These are phyloP conservation scores for Drosophila nigritarsus DNA, from an alignment of 2,888 invertebrate species.

Conservation along the genomic window DNA sequence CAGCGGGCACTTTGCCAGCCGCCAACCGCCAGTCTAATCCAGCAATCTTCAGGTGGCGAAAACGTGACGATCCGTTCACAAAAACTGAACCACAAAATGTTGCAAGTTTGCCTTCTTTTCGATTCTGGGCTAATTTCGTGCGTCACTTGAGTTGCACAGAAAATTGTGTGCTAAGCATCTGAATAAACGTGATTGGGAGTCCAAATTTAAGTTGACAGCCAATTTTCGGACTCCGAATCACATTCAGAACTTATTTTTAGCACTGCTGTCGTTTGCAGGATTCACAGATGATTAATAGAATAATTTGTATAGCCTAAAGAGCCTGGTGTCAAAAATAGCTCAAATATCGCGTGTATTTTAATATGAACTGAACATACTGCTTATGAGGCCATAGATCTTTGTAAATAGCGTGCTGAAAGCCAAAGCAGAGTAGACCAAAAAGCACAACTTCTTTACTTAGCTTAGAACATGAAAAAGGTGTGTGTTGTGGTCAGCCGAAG, in stretches of 20 bases:
- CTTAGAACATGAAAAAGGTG: not conserved
- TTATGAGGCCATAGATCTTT: slow-evolving; percentile 2
- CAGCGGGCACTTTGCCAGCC: slow-evolving; percentile 49
- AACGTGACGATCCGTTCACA: slow-evolving; percentile 60
- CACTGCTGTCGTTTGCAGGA: not conserved
- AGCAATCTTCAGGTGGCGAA: slow-evolving; percentile 65
- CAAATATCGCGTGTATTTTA: slow-evolving; percentile 25
- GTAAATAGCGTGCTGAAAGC: not conserved
- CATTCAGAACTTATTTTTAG: not conserved
- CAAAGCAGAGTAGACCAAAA: not conserved
- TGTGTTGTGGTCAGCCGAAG: not conserved
- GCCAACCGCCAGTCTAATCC: slow-evolving; percentile 52
- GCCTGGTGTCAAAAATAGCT: slow-evolving; percentile 9
- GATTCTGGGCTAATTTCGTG: slow-evolving; percentile 71
- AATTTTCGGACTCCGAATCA: slow-evolving; percentile 26
- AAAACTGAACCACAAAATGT: slow-evolving; percentile 57
- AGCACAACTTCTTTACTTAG: not conserved
- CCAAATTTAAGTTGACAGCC: slow-evolving; percentile 44
- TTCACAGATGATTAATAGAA: slow-evolving; percentile 25
- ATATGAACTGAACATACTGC: slow-evolving; percentile 2
- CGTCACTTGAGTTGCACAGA: slow-evolving; percentile 50
- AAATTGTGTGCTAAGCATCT: slow-evolving; percentile 20
- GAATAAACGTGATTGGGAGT: slow-evolving; percentile 33
- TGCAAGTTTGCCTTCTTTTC: slow-evolving; percentile 36
- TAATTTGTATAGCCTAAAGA: slow-evolving; percentile 1